phyloP scores from a whole-genome alignment of 2,113 vertebrate species.

The Macquaria australasica region DNA sequence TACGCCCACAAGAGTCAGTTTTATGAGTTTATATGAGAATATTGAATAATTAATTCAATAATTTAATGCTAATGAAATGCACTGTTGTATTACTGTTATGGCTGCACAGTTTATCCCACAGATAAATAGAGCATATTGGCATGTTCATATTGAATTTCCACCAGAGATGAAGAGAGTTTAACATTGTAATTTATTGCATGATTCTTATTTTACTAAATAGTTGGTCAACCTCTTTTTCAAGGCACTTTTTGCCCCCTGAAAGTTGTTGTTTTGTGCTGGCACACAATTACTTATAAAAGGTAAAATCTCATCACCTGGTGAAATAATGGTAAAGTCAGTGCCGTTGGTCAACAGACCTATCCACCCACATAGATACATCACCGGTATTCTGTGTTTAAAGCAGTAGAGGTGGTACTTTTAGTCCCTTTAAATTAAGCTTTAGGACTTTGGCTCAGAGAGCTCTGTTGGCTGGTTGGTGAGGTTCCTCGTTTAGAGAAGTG shows the following conservation, averaged over 20 bases:
- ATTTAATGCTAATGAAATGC: slow-evolving; percentile 15
- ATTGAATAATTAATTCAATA: slow-evolving; percentile 21
- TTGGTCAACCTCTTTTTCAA: background rate
- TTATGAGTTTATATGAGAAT: background rate
- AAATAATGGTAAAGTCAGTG: background rate
- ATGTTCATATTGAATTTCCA: background rate
- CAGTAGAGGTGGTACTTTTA: background rate
- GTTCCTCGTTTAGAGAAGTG: slow-evolving; percentile 44
- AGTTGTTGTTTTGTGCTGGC: background rate
- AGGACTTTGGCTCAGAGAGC: slow-evolving; percentile 5
- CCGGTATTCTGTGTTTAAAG: background rate
- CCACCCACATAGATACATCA: background rate
- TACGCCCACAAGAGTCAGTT: background rate
- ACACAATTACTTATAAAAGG: background rate
- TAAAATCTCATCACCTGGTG: background rate
- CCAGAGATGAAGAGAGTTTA: background rate
- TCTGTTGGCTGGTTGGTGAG: slow-evolving; percentile 6
- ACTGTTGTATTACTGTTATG: background rate
- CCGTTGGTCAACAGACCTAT: background rate
- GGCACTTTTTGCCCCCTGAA: too few relatives aligned
- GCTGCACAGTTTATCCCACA: slow-evolving; percentile 20
- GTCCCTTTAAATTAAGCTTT: background rate
- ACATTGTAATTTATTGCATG: background rate
- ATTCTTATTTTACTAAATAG: background rate
- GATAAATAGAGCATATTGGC: slow-evolving; percentile 5